Evolutionary conservation across 2,113 vertebrate genomes (phyloP).

Genomic region (Felis chaus): DNA sequence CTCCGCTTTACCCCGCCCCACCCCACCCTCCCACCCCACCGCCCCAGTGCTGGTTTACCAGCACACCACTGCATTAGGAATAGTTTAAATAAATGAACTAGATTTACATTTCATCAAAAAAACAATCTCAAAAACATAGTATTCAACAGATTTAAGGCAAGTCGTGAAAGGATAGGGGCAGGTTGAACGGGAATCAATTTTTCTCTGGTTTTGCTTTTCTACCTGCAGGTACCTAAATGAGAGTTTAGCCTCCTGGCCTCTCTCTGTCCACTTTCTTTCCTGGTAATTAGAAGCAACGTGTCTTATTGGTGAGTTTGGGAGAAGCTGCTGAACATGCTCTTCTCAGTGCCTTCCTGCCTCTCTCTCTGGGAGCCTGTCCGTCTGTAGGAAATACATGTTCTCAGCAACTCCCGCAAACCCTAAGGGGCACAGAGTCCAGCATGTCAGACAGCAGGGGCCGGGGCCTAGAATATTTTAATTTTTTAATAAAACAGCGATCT

Average conservation of each 20-base stretch:
- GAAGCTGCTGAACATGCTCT: background rate
- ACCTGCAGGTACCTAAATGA: background rate
- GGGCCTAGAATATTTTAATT: background rate
- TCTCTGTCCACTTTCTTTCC: background rate
- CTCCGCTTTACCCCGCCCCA: background rate
- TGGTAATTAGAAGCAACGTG: background rate
- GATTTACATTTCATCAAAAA: background rate
- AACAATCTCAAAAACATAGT: background rate
- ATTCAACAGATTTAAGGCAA: background rate
- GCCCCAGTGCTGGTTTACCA: background rate
- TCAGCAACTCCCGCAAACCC: background rate
- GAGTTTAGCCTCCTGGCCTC: background rate
- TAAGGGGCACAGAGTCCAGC: background rate
- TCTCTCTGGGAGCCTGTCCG: background rate
- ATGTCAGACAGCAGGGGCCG: background rate
- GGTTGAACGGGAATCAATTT: background rate
- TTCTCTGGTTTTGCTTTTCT: background rate
- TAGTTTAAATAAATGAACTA: background rate
- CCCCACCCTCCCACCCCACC: too few relatives aligned
- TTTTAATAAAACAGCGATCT: background rate
- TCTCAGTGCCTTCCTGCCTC: background rate
- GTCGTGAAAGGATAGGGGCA: background rate
- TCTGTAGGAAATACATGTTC: background rate
- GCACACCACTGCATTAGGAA: background rate
- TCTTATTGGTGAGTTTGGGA: background rate